Conservation (phyloP, 2,888 invertebrate genomes). For the Yponomeuta sedellus region DNA sequence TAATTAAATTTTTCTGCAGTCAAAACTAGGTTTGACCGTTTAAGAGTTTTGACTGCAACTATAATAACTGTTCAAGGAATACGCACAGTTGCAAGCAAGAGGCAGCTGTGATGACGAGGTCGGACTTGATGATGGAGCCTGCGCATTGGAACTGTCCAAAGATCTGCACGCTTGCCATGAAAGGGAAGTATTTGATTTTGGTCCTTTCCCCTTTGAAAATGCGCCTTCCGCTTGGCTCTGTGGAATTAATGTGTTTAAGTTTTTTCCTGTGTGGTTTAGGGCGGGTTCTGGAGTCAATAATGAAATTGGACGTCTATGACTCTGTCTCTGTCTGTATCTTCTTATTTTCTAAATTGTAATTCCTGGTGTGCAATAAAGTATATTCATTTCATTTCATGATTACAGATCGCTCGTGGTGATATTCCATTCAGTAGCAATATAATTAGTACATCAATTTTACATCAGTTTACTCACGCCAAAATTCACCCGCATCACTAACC, state of each 20-base stretch:
- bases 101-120: slow-evolving; percentile 54
- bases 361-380: no score
- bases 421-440: neutral
- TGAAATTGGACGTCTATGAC: neutral
- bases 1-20: no score
- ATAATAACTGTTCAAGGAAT: neutral
- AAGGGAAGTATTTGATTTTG: slow-evolving; percentile 50
- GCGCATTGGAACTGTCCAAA: slow-evolving; percentile 52
- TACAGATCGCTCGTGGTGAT: neutral
- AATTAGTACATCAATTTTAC: neutral
- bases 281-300: no score
- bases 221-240: slow-evolving; percentile 44
- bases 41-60: no score
- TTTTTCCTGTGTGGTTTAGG: no score
- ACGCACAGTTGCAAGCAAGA: slow-evolving; percentile 62
- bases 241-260: slow-evolving; percentile 7
- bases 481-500: slow-evolving; percentile 33
- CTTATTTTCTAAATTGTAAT: no score
- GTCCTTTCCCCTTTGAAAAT: slow-evolving; percentile 40
- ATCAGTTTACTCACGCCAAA: slow-evolving; percentile 42
- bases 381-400: no score
- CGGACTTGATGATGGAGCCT: slow-evolving; percentile 55
- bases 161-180: slow-evolving; percentile 55
- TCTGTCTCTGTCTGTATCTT: no score
- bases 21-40: no score